Evolutionary conservation across 2,113 vertebrate species (phyloP).

Genomic region (Psilopsiagon aymara): DNA sequence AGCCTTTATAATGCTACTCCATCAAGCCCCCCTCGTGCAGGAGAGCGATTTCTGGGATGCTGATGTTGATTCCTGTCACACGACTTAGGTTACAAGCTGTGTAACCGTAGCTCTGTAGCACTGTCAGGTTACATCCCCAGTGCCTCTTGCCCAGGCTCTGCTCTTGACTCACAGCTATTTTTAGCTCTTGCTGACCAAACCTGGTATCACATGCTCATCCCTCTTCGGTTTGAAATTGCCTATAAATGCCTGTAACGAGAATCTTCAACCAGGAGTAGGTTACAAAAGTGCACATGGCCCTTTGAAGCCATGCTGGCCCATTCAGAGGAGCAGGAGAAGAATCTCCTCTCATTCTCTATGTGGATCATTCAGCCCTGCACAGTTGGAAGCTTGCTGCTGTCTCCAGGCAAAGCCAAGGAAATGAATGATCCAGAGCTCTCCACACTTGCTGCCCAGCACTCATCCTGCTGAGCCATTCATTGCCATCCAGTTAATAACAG

Average conservation of each 20-base stretch:
- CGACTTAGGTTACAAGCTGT: not conserved
- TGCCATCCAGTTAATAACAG: not conserved
- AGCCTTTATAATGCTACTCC: rapidly evolving
- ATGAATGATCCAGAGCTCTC: rapidly evolving
- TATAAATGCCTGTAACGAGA: not conserved
- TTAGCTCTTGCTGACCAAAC: conserved; percentile 48
- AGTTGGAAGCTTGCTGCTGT: not conserved
- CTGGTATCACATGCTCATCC: not conserved
- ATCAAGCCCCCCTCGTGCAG: not conserved
- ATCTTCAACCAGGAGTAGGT: not conserved
- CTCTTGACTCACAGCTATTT: conserved; percentile 36
- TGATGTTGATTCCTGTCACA: not conserved
- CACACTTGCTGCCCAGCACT: not conserved
- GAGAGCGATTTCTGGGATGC: not conserved
- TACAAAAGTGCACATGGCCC: not conserved
- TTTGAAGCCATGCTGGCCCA: not conserved
- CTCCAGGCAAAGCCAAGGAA: not conserved
- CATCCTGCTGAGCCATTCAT: rapidly evolving
- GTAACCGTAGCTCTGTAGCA: not conserved
- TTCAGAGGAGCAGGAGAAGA: not conserved
- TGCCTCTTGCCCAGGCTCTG: not conserved
- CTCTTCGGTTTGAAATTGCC: not conserved
- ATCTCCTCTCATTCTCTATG: not conserved
- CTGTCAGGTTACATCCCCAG: not conserved
- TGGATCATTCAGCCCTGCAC: not conserved